Conservation (phyloP, 1,140 invertebrate genomes). For the Heliconius hewitsoni region DNA sequence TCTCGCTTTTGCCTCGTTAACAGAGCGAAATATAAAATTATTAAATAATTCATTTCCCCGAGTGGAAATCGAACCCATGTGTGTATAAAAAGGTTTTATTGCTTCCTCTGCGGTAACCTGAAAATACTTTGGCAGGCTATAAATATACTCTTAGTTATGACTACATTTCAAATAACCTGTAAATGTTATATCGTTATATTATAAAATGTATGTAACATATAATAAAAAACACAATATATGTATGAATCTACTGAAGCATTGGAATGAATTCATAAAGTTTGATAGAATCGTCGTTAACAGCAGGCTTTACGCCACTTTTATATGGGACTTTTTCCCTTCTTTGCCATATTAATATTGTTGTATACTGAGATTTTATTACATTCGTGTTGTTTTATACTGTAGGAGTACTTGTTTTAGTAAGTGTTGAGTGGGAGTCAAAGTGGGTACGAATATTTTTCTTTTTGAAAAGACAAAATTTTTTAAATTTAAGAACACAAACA, state of each 20-base stretch:
- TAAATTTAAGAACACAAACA: too few relatives aligned
- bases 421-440: neutral
- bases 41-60: too few relatives aligned
- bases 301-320: conserved; percentile 20
- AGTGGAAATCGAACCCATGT: too few relatives aligned
- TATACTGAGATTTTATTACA: neutral
- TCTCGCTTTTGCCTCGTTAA: too few relatives aligned
- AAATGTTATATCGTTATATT: neutral
- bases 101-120: too few relatives aligned
- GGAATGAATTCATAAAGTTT: conserved; percentile 39
- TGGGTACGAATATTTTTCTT: neutral
- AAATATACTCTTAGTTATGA: neutral
- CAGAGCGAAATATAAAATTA: too few relatives aligned
- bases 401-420: neutral
- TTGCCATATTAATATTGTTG: conserved; percentile 3
- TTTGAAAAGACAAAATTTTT: too few relatives aligned
- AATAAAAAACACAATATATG: conserved; percentile 17
- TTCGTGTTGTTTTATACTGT: neutral
- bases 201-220: neutral
- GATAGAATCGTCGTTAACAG: conserved; percentile 35
- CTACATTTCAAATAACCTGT: neutral
- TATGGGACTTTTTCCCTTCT: conserved; percentile 11
- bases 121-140: too few relatives aligned
- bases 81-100: too few relatives aligned
- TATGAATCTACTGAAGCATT: conserved; percentile 33